phyloP scores from a whole-genome alignment of 1,140 invertebrate genomes.

The Rhagoletis zephyria region DNA sequence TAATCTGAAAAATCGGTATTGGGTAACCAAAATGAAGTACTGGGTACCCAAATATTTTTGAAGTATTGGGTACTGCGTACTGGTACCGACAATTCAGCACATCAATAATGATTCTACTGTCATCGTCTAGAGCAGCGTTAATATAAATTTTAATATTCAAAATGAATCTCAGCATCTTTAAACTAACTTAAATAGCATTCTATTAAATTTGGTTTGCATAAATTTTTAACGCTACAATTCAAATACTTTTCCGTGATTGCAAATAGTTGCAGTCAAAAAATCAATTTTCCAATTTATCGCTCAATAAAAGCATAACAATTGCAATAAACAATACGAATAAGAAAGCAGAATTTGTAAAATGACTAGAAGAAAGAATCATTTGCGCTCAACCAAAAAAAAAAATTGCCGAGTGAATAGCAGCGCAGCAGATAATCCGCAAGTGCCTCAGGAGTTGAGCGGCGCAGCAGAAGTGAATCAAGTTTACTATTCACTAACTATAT shows the following conservation, averaged over 20 bases:
- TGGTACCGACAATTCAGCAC: too few relatives aligned
- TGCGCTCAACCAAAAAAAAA: not conserved
- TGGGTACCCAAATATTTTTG: too few relatives aligned
- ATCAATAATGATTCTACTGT: too few relatives aligned
- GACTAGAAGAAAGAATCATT: not conserved
- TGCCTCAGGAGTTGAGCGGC: too few relatives aligned
- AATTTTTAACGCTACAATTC: not conserved
- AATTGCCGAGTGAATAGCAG: not conserved
- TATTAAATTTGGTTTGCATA: not conserved
- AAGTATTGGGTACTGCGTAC: too few relatives aligned
- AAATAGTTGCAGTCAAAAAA: conserved; percentile 33
- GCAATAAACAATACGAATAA: conserved; percentile 3
- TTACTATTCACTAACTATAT: conserved; percentile 2
- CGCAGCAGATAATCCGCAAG: conserved; percentile 17
- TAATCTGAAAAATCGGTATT: too few relatives aligned
- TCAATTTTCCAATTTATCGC: conserved; percentile 38
- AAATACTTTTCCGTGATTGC: not conserved
- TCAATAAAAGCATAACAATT: conserved; percentile 30
- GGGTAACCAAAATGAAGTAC: too few relatives aligned
- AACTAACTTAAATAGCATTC: too few relatives aligned
- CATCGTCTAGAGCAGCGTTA: too few relatives aligned
- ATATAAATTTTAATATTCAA: too few relatives aligned
- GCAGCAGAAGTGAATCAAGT: not conserved
- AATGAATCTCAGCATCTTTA: too few relatives aligned
- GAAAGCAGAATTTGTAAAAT: not conserved